phyloP scores from a whole-genome alignment of 2,888 invertebrate genomes.

The Ophion costatus region DNA sequence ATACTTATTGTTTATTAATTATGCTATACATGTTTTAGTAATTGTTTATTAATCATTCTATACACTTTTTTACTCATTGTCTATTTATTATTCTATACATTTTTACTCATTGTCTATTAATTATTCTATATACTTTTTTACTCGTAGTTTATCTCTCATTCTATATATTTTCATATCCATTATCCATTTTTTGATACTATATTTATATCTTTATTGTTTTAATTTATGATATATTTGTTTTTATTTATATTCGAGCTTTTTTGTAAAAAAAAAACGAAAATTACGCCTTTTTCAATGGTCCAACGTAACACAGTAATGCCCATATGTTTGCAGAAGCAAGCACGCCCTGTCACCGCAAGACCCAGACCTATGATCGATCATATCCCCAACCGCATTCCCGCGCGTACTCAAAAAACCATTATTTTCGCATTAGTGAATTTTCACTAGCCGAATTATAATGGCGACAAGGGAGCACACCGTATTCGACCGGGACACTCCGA shows the following conservation, averaged over 20 bases:
- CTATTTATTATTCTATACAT: too few species aligned
- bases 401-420: conserved; percentile 32
- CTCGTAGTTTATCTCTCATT: too few species aligned
- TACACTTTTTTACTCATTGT: too few species aligned
- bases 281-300: neutral
- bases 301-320: neutral
- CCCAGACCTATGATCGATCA: conserved; percentile 28
- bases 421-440: conserved; percentile 47
- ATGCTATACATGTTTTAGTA: too few species aligned
- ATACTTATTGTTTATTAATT: neutral
- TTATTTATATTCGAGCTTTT: neutral
- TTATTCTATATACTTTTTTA: too few species aligned
- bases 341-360: conserved; percentile 19
- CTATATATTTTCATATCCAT: neutral
- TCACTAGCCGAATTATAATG: conserved; percentile 4
- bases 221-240: too few species aligned
- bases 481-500: neutral
- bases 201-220: too few species aligned
- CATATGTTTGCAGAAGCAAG: conserved; percentile 18
- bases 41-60: too few species aligned
- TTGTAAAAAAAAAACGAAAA: neutral
- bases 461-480: neutral
- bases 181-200: too few species aligned
- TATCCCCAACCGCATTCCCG: neutral
- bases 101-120: too few species aligned